These are phyloP conservation scores for Chitala chitala DNA, from an alignment of 2,113 vertebrate genomes.

Conservation along the genomic window DNA sequence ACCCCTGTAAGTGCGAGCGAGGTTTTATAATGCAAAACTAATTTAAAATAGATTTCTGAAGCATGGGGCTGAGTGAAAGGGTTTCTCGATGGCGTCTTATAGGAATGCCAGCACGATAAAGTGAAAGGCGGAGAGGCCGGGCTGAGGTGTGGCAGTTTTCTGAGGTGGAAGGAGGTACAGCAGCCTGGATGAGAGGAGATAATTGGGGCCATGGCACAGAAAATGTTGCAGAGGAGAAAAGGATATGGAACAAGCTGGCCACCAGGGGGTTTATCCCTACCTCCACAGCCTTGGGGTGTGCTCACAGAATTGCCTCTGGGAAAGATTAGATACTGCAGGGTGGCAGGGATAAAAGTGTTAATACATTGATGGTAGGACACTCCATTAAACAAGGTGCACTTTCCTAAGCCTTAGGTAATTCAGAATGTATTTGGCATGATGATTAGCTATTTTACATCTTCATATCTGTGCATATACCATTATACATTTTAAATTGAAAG, in stretches of 20 bases:
- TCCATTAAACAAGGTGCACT: background rate
- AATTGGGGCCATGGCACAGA: background rate
- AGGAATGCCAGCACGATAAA: background rate
- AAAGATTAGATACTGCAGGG: background rate
- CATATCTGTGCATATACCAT: background rate
- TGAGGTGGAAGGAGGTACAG: background rate
- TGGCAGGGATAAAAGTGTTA: background rate
- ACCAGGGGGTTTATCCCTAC: background rate
- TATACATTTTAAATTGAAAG: constrained; percentile 2
- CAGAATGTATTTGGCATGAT: background rate
- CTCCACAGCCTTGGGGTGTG: background rate
- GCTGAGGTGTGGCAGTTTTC: background rate
- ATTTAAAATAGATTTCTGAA: background rate
- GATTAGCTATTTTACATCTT: background rate
- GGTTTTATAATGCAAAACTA: background rate
- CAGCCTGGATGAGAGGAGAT: background rate
- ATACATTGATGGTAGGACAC: background rate
- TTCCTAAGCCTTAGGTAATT: background rate
- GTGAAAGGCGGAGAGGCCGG: too few relatives aligned
- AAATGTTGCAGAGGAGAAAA: background rate
- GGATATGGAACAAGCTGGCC: background rate
- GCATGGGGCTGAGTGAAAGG: background rate
- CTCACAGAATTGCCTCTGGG: background rate
- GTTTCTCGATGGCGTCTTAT: background rate
- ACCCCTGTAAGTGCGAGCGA: background rate